Evolutionary conservation across 2,113 vertebrate genomes (phyloP), one percentile per base, ranked within the genome.

Genomic region (Pheucticus melanocephalus): DNA sequence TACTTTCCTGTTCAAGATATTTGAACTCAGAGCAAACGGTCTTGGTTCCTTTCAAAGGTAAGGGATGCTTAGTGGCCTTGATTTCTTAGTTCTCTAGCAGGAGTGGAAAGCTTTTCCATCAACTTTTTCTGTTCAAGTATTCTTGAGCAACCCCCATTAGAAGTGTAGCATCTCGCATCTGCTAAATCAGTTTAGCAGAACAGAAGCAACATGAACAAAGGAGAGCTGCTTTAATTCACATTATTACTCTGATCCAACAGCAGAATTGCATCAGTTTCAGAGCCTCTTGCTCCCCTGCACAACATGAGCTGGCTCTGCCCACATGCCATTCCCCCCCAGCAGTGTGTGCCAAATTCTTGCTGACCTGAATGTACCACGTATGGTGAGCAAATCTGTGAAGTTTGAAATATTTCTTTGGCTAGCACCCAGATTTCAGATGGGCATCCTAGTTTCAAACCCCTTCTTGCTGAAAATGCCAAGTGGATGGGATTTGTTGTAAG

Each of bases 201-300:
- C 35, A 81, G n/a, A 47, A 56, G 51, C 28, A 37, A 48, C 14
- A 6, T 23, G 70, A 69, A 35, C 25, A 78, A 44, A 87, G 72
- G 66, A 73, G 37, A 80, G 10, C 30, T 80, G 50, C 60, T 81
- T 86, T 89, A 59, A 81, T 85, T 92, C 31, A 19, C 31, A 6
- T 73, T 53, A 60, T 63, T 45, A 8, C 44, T 80, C 54, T 48
- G 76, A 35, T 84, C 80, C 70, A 63, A 30, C 28, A 93, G 71
- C 59, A 88, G 81, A 96, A 59, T 51, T 79, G 33, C 78, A 88
- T 90, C 91, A 88, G 59, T 63, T 93, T 63, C 81, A 73, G 78
- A 90, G 71, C 21, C 4, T 1, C 77, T 60, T 5, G 0, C 53
- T 90, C 10, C 39, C 39, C 59, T 80, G 70, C 78, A 76, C 70